These are phyloP conservation scores for Diceros bicornis DNA, from an alignment of 2,797 vertebrate genomes.

Conservation along the genomic window DNA sequence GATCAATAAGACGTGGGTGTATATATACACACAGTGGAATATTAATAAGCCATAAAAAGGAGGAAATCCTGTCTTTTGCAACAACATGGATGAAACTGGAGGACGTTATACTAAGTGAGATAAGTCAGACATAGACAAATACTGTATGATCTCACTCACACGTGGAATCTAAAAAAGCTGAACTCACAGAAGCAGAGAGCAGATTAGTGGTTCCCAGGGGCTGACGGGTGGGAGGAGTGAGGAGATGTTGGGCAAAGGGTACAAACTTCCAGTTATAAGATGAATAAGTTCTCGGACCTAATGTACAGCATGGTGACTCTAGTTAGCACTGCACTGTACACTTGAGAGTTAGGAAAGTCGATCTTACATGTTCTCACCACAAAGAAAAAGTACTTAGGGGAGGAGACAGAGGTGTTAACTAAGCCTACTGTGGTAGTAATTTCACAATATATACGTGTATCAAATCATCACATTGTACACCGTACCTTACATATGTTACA, in stretches of 20 bases:
- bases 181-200: not conserved
- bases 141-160: not conserved
- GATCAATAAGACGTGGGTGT: not conserved
- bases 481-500: not conserved
- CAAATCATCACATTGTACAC: not conserved
- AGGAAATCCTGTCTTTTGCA: not conserved
- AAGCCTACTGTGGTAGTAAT: not conserved
- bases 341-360: not conserved
- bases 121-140: not conserved
- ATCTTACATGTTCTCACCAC: not conserved
- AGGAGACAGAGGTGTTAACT: not conserved
- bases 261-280: not conserved
- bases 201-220: not conserved
- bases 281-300: not conserved
- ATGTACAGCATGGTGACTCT: not conserved
- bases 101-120: not conserved
- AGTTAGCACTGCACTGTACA: not conserved
- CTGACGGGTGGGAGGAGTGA: no score
- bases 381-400: not conserved
- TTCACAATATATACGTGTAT: not conserved
- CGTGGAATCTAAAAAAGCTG: not conserved
- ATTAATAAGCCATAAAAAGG: not conserved
- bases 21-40: accelerated
- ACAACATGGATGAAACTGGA: not conserved
- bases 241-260: not conserved